Base-by-base conservation (phyloP, 2,888 invertebrate genomes). In the Ethmia dodecea region DNA sequence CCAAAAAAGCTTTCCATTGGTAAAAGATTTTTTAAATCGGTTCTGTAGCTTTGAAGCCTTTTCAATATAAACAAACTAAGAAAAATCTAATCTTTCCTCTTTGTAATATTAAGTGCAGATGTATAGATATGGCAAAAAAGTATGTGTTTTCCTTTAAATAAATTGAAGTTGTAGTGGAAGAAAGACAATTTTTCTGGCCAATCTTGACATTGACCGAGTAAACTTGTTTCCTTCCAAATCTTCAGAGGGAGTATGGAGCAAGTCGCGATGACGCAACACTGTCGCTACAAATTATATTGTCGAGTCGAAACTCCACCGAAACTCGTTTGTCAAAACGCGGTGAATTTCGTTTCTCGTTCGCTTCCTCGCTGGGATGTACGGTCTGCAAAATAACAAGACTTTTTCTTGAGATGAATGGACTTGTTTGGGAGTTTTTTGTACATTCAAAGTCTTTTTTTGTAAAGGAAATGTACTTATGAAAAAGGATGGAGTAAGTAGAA, bases 281-380 rank as follows among this genome's bases (percentile, higher is more conserved):
- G 16, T 30, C 30, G 30, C 12, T 10, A 30, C 30, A 30, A 30
- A 30, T 30, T 20, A 28, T 12, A 10, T 20, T 30, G 30, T 30
- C 30, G 30, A 22, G 22, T 22, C 22, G 22, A 22, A 22, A 22
- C 9, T 26, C 26, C 14, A 39, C 41, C 30, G 37, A 33, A 47
- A 45, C 37, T 55, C 47, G 47, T 62, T 59, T 59, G 55, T 54
- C 51, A 57, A 49, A 55, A 54, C 47, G 46, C 48, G 41, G 41
- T 40, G 48, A 54, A 54, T 49, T 59, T 45, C 37, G 48, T 43
- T 32, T 37, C 37, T 38, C 38, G 39, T 40, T 34, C 43, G 31
- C 27, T 47, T 35, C 31, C 38, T 33, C 13, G 28, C 22, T 27
- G 13, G 11, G 3, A 15, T 13, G 14, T 46, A 54, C 27, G 14